Percentiles rank a stretch among this genome's conserved stretches.
phyloP scores from a whole-genome alignment of 1,140 invertebrate genomes.

The Lucilia cuprina region DNA sequence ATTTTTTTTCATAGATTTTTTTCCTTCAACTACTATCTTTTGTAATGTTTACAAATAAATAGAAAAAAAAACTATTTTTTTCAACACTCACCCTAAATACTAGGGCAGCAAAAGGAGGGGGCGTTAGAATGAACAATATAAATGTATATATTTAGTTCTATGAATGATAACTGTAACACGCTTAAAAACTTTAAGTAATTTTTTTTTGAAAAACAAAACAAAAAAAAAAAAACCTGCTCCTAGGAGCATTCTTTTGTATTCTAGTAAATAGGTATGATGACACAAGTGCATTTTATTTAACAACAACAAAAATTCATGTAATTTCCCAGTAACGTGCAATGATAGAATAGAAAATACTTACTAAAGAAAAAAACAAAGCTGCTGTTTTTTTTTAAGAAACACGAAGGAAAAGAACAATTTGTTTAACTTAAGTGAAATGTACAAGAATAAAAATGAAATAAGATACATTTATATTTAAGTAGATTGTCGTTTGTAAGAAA shows the following conservation, averaged over 20 bases:
- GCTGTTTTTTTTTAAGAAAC: too few relatives aligned
- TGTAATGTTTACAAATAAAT: neutral
- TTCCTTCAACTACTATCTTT: neutral
- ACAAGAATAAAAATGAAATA: neutral
- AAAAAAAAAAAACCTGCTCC: neutral
- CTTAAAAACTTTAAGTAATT: neutral
- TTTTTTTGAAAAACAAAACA: neutral
- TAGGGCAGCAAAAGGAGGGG: too few relatives aligned
- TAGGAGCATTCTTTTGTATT: neutral
- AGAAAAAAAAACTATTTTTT: neutral
- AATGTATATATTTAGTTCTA: neutral
- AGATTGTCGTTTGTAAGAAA: too few relatives aligned
- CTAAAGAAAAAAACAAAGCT: neutral
- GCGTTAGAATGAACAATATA: too few relatives aligned
- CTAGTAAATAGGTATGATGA: too few relatives aligned
- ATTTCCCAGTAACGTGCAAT: neutral
- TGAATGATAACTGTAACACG: neutral
- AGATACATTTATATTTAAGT: neutral
- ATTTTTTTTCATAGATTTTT: too few relatives aligned
- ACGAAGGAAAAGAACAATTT: neutral
- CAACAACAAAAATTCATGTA: neutral
- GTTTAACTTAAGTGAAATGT: neutral
- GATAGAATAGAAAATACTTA: neutral
- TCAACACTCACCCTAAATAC: neutral
- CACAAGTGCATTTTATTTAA: neutral